phyloP scores from a whole-genome alignment of 1,140 invertebrate species.

The Harlomillsia oculata region DNA sequence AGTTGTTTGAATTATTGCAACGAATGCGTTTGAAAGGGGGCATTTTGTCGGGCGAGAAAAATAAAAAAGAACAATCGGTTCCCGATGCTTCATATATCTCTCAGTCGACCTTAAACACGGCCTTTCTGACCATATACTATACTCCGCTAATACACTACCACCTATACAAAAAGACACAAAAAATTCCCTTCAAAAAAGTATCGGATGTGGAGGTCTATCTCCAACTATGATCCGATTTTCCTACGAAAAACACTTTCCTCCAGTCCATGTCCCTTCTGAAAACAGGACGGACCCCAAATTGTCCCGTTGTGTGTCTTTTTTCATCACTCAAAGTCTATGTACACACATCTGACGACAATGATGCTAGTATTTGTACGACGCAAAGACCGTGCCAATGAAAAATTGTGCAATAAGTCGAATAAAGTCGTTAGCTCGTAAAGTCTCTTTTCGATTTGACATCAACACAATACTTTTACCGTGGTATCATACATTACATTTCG shows the following conservation, averaged over 20 bases:
- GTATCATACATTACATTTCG: no score
- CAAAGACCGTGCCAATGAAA: neutral
- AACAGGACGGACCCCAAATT: conserved; percentile 15
- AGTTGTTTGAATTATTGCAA: conserved; percentile 36
- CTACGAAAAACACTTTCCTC: conserved; percentile 32
- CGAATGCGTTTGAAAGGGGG: conserved; percentile 35
- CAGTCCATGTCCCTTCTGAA: conserved; percentile 8
- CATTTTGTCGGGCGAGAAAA: conserved; percentile 27
- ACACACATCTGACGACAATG: neutral
- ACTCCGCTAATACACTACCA: neutral
- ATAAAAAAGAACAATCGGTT: conserved; percentile 34
- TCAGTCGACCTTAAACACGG: neutral
- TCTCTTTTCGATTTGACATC: no score
- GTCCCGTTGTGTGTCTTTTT: conserved; percentile 19
- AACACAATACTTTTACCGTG: no score
- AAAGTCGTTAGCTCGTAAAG: no score
- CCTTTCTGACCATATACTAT: neutral
- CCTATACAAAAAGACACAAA: conserved; percentile 1
- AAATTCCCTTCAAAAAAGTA: conserved; percentile 9
- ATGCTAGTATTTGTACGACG: no score
- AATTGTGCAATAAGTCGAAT: neutral
- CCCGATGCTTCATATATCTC: conserved; percentile 8
- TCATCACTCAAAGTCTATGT: conserved; percentile 19
- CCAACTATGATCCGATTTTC: conserved; percentile 30
- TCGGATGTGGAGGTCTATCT: conserved; percentile 13